Percentiles rank a stretch among this genome's conserved stretches.
These are phyloP conservation scores for Ericerus pela DNA, from an alignment of 1,140 invertebrate species.

Conservation along the genomic window DNA sequence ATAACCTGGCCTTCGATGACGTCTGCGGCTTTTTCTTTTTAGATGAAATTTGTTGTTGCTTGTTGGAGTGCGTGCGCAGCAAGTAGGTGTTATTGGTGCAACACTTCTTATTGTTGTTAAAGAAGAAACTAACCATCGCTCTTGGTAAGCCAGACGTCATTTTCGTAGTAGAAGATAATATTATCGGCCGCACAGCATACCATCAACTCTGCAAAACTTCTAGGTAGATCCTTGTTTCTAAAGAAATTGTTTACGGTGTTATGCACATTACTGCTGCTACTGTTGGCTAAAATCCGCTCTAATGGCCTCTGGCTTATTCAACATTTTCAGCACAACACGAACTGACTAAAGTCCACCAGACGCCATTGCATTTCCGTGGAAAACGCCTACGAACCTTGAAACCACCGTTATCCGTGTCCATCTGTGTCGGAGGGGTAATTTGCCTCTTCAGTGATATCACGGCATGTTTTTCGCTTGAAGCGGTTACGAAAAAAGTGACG, in stretches of 20 bases:
- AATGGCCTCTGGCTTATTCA: too few species aligned
- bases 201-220: not conserved
- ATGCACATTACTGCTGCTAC: too few species aligned
- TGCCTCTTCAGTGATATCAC: not conserved
- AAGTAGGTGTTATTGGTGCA: not conserved
- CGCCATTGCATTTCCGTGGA: constrained; percentile 9
- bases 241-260: not conserved
- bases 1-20: too few species aligned
- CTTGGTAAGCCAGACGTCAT: constrained; percentile 18
- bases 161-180: constrained; percentile 32
- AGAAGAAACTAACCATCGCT: constrained; percentile 7
- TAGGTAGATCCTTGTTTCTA: constrained; percentile 21
- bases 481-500: not conserved
- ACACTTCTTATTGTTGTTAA: not conserved
- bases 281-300: too few species aligned
- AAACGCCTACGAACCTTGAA: constrained; percentile 19
- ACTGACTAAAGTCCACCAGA: too few species aligned
- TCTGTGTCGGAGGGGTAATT: constrained; percentile 5
- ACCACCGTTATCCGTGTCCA: too few species aligned
- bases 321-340: too few species aligned
- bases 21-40: too few species aligned
- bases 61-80: not conserved
- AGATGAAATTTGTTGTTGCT: too few species aligned
- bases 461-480: not conserved
- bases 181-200: constrained; percentile 38